A percentile compares a stretch with the other conserved stretches of the same genome.
Evolutionary conservation across 2,888 invertebrate genomes (phyloP).

Genomic region (Machimus atricapillus): DNA sequence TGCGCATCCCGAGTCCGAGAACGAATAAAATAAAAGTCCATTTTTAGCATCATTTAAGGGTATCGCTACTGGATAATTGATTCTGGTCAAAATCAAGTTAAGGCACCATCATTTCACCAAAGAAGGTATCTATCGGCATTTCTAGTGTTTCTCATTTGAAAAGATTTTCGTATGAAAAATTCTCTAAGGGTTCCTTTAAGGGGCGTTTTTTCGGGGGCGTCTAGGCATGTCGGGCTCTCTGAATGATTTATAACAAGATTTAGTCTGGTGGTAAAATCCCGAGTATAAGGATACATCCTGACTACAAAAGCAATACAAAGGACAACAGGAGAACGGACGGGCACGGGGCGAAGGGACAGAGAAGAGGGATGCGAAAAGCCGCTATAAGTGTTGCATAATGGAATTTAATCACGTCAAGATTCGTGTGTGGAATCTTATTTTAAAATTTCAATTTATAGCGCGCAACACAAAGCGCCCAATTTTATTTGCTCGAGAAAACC

Average conservation of each 20-base stretch:
- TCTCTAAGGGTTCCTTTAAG: background rate
- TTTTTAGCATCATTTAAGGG: background rate
- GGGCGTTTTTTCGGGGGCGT: background rate
- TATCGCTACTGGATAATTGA: background rate
- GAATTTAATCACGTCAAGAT: background rate
- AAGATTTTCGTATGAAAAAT: background rate
- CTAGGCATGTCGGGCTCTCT: background rate
- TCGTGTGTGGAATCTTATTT: background rate
- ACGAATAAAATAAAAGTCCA: background rate
- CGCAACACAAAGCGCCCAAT: background rate
- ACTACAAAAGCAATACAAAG: background rate
- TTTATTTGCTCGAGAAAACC: background rate
- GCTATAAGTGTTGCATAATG: background rate
- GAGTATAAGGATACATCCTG: background rate
- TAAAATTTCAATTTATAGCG: background rate
- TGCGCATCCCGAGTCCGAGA: background rate
- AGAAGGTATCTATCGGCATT: background rate
- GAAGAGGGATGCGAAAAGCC: background rate
- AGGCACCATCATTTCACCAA: background rate
- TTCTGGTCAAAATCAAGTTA: background rate
- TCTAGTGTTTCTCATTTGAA: background rate
- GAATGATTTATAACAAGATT: background rate
- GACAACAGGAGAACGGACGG: background rate
- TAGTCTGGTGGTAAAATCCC: background rate
- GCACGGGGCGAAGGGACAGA: background rate